Conservation (phyloP, 2,113 vertebrate genomes). For the Pelobates fuscus region DNA sequence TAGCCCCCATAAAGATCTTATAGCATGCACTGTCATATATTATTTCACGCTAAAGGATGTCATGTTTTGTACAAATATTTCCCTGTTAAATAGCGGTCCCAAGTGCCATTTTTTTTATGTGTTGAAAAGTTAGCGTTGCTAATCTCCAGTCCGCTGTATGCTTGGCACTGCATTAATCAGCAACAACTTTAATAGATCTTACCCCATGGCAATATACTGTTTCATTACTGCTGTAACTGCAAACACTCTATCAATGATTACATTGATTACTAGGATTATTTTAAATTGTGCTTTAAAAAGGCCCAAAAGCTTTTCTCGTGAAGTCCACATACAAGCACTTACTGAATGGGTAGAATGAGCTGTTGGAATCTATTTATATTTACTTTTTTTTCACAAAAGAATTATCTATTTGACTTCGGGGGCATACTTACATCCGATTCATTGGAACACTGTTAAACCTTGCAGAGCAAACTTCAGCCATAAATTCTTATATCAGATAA, state of each 20-base stretch:
- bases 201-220: constrained; percentile 56
- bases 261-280: constrained; percentile 55
- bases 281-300: constrained; percentile 43
- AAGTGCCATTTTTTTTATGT: constrained; percentile 42
- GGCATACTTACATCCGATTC: constrained; percentile 2
- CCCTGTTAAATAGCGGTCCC: constrained; percentile 1
- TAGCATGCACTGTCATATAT: constrained; percentile 3
- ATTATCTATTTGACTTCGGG: constrained; percentile 31
- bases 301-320: constrained; percentile 54
- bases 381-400: constrained; percentile 33
- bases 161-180: constrained; percentile 56
- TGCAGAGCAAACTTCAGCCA: not conserved
- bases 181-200: constrained; percentile 57
- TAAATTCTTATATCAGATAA: no score
- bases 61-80: constrained; percentile 19
- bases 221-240: constrained; percentile 59
- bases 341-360: constrained; percentile 23
- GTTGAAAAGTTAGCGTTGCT: constrained; percentile 60
- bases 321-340: constrained; percentile 35
- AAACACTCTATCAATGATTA: constrained; percentile 52
- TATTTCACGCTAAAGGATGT: not conserved
- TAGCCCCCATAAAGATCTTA: not conserved
- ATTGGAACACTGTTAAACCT: constrained; percentile 16
- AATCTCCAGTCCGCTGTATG: constrained; percentile 54
- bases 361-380: not conserved